Base-by-base conservation (phyloP, 1,140 invertebrate species). In the Periplaneta americana region DNA sequence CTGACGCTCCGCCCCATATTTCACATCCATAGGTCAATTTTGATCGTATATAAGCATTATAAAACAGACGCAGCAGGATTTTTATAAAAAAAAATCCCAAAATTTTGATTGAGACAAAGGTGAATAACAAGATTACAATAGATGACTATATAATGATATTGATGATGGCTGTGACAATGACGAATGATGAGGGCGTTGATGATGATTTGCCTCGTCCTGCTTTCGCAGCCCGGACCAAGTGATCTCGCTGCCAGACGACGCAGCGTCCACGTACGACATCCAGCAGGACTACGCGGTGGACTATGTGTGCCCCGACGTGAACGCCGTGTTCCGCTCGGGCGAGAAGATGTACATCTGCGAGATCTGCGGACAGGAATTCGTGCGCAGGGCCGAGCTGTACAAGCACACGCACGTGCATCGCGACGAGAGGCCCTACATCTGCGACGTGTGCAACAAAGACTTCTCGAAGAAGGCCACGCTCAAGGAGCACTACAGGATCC, bases 381-480 rank as follows among this genome's bases (percentile, higher is more conserved):
- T 34, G 17, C 79, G 66, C 22, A 34, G 48, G 32, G 66, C 36
- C 0, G 36, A 66, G 15, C 34, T 80, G 28, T 66, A 57, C 17
- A 80, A 66, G 32, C 79, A 80, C 48, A 80, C 48, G 22, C 39
- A 66, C 1, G n/a, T n/a, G 1, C 79, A 80, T 34, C 33, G 31
- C n/a, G 91, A 91, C 0, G 91, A 92, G 83, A 92, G 91, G 84
- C 90, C 92, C 0, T 93, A 92, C 84, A 82, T 84, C n/a, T 92
- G 92, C 84, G 84, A 87, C 0, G 84, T 88, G n/a, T 92, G 91
- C 80, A 83, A 84, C 9, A 91, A 90, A 0, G 88, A 88, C 9
- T 94, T 93, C 75, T 91, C 90, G 0, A 84, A 88, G 0, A 84
- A 87, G 37, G 87, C 89, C 22, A 88, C 88, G 84, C 80, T 91